A percentile compares a stretch with the other conserved stretches of the same genome.
These are phyloP conservation scores for Dolichoris vasculosae DNA, from an alignment of 1,140 invertebrate genomes.

Conservation along the genomic window DNA sequence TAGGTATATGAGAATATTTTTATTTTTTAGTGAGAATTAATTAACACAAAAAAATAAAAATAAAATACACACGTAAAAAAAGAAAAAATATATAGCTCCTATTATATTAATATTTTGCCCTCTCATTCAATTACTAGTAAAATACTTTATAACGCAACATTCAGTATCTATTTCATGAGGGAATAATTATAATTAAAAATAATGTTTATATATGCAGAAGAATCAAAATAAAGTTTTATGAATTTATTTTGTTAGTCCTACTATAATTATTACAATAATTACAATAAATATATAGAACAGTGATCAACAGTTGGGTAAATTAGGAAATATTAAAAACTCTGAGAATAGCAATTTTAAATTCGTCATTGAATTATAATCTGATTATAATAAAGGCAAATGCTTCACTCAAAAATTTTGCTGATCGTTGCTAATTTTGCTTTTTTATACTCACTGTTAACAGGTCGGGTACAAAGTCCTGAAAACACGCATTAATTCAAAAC, in stretches of 20 bases:
- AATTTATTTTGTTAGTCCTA: conserved; percentile 70
- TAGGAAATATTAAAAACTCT: conserved; percentile 55
- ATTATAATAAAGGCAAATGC: conserved; percentile 64
- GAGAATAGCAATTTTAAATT: conserved; percentile 60
- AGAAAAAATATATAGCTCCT: conserved; percentile 54
- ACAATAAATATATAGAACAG: conserved; percentile 42
- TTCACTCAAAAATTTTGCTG: conserved; percentile 70
- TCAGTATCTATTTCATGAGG: conserved; percentile 59
- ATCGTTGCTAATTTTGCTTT: conserved; percentile 52
- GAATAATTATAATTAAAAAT: conserved; percentile 46
- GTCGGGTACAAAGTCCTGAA: conserved; percentile 76
- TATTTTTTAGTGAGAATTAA: not conserved
- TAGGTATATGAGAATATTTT: not conserved
- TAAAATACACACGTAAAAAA: not conserved
- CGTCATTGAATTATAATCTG: conserved; percentile 65
- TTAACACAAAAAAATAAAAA: not conserved
- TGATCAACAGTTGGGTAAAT: conserved; percentile 60
- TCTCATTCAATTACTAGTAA: conserved; percentile 67
- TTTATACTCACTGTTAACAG: conserved; percentile 76
- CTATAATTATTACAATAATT: conserved; percentile 56
- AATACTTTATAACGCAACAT: conserved; percentile 63
- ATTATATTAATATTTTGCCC: conserved; percentile 76
- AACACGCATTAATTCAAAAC: conserved; percentile 66
- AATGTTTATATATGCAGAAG: conserved; percentile 56
- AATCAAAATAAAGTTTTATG: conserved; percentile 50